Evolutionary conservation across 1,140 invertebrate species (phyloP).

Genomic region (Solen grandis): DNA sequence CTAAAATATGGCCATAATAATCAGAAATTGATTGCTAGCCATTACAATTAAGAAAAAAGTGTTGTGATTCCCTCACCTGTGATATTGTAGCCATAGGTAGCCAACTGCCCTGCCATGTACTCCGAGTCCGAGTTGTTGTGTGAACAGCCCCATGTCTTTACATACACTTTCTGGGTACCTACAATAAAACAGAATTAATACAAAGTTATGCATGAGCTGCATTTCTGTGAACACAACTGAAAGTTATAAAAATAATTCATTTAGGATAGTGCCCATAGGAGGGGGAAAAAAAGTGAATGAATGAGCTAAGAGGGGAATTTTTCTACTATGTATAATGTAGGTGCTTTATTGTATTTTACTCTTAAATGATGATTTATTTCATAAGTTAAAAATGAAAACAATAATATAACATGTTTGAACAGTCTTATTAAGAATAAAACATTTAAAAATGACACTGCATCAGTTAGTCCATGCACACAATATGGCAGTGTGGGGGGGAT

Average conservation of each 20-base stretch:
- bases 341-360: background rate
- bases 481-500: no score
- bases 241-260: background rate
- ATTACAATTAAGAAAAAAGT: no score
- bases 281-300: no score
- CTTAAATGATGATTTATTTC: background rate
- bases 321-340: background rate
- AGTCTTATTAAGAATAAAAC: no score
- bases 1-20: no score
- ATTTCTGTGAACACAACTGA: background rate
- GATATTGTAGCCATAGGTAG: conserved; percentile 92
- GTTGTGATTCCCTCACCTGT: conserved; percentile 83
- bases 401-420: no score
- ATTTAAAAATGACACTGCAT: no score
- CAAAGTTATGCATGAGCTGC: background rate
- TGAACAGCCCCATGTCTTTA: conserved; percentile 99
- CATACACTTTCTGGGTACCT: conserved; percentile 94
- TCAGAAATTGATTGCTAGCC: no score
- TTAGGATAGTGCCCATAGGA: background rate
- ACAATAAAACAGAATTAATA: conserved; percentile 21
- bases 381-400: no score
- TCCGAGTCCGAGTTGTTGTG: conserved; percentile 97
- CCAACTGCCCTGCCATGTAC: conserved; percentile 97
- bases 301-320: no score
- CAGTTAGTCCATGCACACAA: no score